A percentile compares a stretch with the other conserved stretches of the same genome.
These are phyloP conservation scores for Exaiptasia diaphana DNA, from an alignment of 64 coral and sea anemone species.

Conservation along the genomic window DNA sequence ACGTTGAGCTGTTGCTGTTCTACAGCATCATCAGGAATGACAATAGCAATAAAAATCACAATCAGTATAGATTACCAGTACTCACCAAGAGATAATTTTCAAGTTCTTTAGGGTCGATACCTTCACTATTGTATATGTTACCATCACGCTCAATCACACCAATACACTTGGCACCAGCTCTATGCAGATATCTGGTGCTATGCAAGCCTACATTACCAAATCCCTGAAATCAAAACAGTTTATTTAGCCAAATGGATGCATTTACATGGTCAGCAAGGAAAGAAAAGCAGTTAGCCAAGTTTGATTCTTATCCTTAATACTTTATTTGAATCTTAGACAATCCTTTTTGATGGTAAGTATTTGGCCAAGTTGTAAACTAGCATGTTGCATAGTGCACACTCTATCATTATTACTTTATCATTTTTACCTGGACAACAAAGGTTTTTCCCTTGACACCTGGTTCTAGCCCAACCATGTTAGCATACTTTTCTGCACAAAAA, in stretches of 20 bases:
- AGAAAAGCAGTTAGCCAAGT: background rate
- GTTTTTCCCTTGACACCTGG: conserved; percentile 76
- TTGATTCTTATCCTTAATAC: background rate
- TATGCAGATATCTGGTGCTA: conserved; percentile 84
- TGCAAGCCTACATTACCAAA: conserved; percentile 99
- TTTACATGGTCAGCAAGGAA: background rate
- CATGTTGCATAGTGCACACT: too few relatives aligned
- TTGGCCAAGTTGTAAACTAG: too few relatives aligned
- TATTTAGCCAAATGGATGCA: background rate
- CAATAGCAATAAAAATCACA: too few relatives aligned
- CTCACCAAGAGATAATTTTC: conserved; percentile 91
- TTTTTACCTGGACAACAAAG: conserved; percentile 95
- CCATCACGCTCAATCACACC: conserved; percentile 93
- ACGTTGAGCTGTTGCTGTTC: too few relatives aligned
- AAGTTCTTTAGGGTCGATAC: conserved; percentile 95
- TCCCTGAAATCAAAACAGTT: conserved; percentile 44
- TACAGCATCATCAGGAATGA: too few relatives aligned
- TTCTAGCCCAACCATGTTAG: conserved; percentile 68
- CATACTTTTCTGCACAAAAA: conserved; percentile 86
- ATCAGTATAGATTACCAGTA: too few relatives aligned
- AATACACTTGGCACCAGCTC: conserved; percentile 90
- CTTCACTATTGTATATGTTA: conserved; percentile 72
- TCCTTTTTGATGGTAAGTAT: too few relatives aligned
- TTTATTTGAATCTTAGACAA: background rate
- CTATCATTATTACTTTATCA: too few relatives aligned